Base-by-base conservation (phyloP, 2,113 vertebrate genomes). In the Microtus richardsoni region DNA sequence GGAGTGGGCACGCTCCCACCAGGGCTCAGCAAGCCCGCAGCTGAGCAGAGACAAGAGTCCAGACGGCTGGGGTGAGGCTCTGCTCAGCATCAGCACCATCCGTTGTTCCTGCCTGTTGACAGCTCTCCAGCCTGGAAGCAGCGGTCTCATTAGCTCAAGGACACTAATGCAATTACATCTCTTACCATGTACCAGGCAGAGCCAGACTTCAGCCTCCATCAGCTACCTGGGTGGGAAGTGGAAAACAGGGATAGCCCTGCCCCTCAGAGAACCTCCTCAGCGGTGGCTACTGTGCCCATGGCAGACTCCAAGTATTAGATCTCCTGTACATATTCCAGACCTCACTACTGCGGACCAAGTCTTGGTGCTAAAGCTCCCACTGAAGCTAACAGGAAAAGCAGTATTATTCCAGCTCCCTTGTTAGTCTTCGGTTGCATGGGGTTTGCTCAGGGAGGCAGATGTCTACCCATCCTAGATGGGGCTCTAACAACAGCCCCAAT, bases 151-250 rank as follows among this genome's bases (percentile, higher is more conserved):
- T 83, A 77, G 16, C 41, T 58, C 73, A n/a, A 77, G 60, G 49
- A 52, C 68, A 62, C 62, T 58, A 41, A 54, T 30, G 58, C 93
- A 83, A 88, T 54, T 30, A 88, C 1, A 11, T 54, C 84, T 92
- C 91, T 52, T 62, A 89, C 89, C 36, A 8, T 49, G 33, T 33
- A 86, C 89, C 58, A 80, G 24, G 52, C 77, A 73, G 52, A 73
- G 70, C 7, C 79, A 11, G 47, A 10, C 39, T 41, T 70, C 52
- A 60, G 49, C 16, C 86, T 84, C 33, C 9, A 0, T 19, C 79
- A 47, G 79, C 14, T 2, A 44, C 36, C 52, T 12, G 26, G 26
- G 36, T 0, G 0, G 17, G 30, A 66, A 33, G 19, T 14, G 4
- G 7, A 36, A 9, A 36, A 22, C 30, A 16, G 44, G n/a, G 44